Evolutionary conservation across 1,140 invertebrate genomes (phyloP), one percentile per base, ranked within the genome.

Genomic region (Hycleus phaleratus): DNA sequence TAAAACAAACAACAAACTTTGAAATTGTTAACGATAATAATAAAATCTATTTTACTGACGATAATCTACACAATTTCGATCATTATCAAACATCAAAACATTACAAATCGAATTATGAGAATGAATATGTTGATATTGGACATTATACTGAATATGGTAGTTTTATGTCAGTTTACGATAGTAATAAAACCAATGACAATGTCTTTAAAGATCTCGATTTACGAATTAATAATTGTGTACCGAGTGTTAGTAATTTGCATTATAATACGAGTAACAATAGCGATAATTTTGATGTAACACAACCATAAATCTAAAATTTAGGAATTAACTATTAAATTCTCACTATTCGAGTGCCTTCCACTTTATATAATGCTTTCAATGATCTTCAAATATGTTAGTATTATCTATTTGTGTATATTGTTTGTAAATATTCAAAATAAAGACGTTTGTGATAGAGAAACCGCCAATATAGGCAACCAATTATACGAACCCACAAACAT

Each of bases 121-220:
- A 67, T 9, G 66, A 70, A 49, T 70, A 65, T 44, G 62, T 67
- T 12, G 64, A 68, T 56, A 42, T 42, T 42, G 55, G 59, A 3
- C 68, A 69, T 44, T 70, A 64, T 53, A 60, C 56, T 26, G 68
- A 70, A 38, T 70, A 70, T 49, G 65, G 56, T 38, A 66, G 61
- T 45, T 62, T 69, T 46, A 46, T 70, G 11, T 62, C 60, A 25
- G 62, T 61, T 25, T 70, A 63, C 40, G 67, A 70, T 40, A 63
- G 58, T 42, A 64, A 51, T 57, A 70, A 68, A 62, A 49, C 54
- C 25, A 60, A 59, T 18, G 57, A 58, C 24, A 58, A 56, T 12
- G 60, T 69, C 9, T 68, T 69, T 46, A 62, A 53, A 52, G 68
- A 69, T 26, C 50, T 69, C n/a, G 68, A 69, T 54, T 69, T 69